Percentiles rank a stretch among this genome's conserved stretches.
Conservation (phyloP, 2,888 invertebrate genomes). For the Pediacus dermestoides region DNA sequence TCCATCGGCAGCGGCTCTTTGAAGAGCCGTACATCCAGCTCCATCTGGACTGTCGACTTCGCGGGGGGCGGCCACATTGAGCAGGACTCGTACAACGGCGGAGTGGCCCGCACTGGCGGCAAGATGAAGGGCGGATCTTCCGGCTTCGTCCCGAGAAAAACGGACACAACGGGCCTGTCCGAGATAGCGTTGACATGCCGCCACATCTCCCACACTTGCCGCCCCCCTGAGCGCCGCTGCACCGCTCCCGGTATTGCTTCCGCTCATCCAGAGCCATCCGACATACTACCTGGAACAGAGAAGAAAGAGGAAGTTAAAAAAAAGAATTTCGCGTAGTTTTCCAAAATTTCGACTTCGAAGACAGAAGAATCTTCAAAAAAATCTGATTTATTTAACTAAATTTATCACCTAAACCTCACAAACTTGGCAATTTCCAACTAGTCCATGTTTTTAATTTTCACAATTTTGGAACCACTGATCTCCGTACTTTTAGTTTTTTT, state of each 20-base stretch:
- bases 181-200: conserved; percentile 41
- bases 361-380: no score
- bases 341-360: no score
- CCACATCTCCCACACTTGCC: conserved; percentile 45
- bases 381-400: no score
- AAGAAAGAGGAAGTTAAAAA: no score
- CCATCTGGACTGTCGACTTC: conserved; percentile 53
- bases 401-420: no score
- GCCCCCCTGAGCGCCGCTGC: conserved; percentile 38
- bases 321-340: no score
- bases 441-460: no score
- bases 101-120: conserved; percentile 46
- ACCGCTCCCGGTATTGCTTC: conserved; percentile 42
- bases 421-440: no score
- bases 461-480: no score
- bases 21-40: conserved; percentile 71
- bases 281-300: conserved; percentile 45
- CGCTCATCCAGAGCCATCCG: conserved; percentile 48
- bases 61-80: conserved; percentile 49
- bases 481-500: no score
- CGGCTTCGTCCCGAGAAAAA: conserved; percentile 46
- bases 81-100: conserved; percentile 43
- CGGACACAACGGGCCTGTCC: conserved; percentile 43
- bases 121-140: conserved; percentile 47
- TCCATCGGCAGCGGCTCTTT: conserved; percentile 80